Evolutionary conservation across 2,113 vertebrate genomes (phyloP).

Genomic region (Morone chrysops): DNA sequence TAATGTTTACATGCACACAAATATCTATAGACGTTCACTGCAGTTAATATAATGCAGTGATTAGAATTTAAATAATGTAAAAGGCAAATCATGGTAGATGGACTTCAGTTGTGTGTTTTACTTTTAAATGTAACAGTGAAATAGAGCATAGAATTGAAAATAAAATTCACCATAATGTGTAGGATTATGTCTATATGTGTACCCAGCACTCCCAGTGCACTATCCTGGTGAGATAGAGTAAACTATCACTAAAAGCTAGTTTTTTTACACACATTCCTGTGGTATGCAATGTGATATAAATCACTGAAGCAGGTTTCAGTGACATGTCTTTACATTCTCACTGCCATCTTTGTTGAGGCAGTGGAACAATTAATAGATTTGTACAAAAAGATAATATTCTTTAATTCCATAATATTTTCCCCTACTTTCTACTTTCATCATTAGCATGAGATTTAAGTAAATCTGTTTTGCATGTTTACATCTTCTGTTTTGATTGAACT

Average conservation of each 20-base stretch:
- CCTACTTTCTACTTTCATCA: neutral
- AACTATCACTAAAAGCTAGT: neutral
- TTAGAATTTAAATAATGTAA: neutral
- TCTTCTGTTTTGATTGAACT: neutral
- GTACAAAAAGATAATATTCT: neutral
- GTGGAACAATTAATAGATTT: neutral
- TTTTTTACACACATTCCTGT: neutral
- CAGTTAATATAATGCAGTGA: neutral
- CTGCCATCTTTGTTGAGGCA: neutral
- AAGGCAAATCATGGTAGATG: neutral
- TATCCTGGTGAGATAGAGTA: neutral
- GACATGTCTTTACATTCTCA: neutral
- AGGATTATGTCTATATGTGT: neutral
- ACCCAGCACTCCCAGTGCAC: neutral
- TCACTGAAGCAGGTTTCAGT: neutral
- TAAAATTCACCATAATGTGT: no score
- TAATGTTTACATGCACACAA: neutral
- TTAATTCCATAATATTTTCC: neutral
- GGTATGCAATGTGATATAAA: neutral
- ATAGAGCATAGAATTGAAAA: no score
- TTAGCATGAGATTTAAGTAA: neutral
- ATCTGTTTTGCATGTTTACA: neutral
- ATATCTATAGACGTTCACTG: neutral
- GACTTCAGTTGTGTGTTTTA: neutral
- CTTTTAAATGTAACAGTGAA: no score